Evolutionary conservation across 1,140 invertebrate species (phyloP).

Genomic region (Drosophila nannoptera): DNA sequence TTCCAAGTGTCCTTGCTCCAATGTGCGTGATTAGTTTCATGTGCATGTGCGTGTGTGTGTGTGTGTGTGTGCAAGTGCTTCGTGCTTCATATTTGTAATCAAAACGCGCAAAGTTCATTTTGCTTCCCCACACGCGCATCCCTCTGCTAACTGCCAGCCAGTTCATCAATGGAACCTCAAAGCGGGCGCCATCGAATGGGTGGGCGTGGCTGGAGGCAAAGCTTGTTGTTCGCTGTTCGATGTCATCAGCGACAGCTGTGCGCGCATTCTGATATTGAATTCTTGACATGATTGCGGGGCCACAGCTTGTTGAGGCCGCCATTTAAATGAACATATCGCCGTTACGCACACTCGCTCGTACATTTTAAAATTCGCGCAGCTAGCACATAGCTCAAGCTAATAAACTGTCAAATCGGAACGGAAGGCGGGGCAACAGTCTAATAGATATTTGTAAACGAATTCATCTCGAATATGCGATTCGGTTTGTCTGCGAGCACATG

Average conservation of each 20-base stretch:
- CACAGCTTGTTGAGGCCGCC: constrained; percentile 61
- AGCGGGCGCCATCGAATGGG: background rate
- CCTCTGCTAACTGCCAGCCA: constrained; percentile 31
- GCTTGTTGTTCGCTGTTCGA: constrained; percentile 33
- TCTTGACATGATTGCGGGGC: constrained; percentile 72
- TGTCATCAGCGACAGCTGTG: constrained; percentile 72
- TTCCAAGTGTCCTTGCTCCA: no score
- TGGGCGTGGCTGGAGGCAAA: constrained; percentile 8
- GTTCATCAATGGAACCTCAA: constrained; percentile 64
- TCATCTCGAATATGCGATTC: constrained; percentile 7
- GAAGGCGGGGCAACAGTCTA: constrained; percentile 1
- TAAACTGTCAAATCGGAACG: constrained; percentile 33
- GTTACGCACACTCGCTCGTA: constrained; percentile 27
- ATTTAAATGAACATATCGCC: constrained; percentile 56
- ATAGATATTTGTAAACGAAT: constrained; percentile 26
- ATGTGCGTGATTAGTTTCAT: background rate
- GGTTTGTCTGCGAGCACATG: constrained; percentile 2
- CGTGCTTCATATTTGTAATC: constrained; percentile 68
- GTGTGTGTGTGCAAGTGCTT: constrained; percentile 17
- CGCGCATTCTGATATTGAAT: constrained; percentile 72
- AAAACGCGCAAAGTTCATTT: constrained; percentile 38
- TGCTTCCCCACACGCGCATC: background rate
- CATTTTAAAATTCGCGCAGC: constrained; percentile 36
- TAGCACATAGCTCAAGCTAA: constrained; percentile 55
- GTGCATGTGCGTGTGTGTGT: background rate